These are phyloP conservation scores for Pholis gunnellus DNA, from an alignment of 2,113 vertebrate species.

Conservation along the genomic window DNA sequence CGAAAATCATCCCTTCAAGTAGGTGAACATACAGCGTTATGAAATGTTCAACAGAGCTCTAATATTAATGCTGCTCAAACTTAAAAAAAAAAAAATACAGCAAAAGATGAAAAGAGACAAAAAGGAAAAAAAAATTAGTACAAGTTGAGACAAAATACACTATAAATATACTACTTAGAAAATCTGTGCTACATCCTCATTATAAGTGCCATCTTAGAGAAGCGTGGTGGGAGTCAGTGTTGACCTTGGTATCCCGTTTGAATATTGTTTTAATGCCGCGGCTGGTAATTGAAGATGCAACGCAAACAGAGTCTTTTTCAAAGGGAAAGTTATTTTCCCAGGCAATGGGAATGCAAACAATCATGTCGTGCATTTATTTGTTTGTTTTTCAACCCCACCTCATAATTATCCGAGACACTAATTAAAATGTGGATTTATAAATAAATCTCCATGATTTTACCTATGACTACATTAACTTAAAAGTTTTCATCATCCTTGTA, in stretches of 20 bases:
- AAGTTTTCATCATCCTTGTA: conserved; percentile 48
- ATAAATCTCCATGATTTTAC: conserved; percentile 74
- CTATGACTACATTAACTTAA: conserved; percentile 61
- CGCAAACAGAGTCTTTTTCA: conserved; percentile 77
- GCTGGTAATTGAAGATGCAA: conserved; percentile 79
- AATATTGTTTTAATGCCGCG: conserved; percentile 78
- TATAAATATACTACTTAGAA: conserved; percentile 80
- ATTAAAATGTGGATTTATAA: conserved; percentile 78
- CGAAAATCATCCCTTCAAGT: conserved; percentile 32
- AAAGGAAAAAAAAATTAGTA: conserved; percentile 53
- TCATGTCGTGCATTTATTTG: conserved; percentile 71
- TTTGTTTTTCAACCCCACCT: conserved; percentile 67
- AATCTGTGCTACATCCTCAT: conserved; percentile 72
- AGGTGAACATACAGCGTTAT: conserved; percentile 20
- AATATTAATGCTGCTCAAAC: conserved; percentile 34
- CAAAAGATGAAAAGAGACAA: conserved; percentile 66
- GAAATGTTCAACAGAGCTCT: conserved; percentile 34
- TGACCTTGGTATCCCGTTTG: conserved; percentile 82
- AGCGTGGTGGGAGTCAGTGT: conserved; percentile 73
- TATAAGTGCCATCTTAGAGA: conserved; percentile 78
- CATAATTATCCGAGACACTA: conserved; percentile 73
- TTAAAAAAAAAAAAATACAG: conserved; percentile 37
- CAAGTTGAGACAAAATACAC: conserved; percentile 76
- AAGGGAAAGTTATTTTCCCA: conserved; percentile 76
- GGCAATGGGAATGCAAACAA: conserved; percentile 75